These are phyloP conservation scores for Gymnocheta viridis DNA, from an alignment of 2,888 invertebrate species.

Conservation along the genomic window DNA sequence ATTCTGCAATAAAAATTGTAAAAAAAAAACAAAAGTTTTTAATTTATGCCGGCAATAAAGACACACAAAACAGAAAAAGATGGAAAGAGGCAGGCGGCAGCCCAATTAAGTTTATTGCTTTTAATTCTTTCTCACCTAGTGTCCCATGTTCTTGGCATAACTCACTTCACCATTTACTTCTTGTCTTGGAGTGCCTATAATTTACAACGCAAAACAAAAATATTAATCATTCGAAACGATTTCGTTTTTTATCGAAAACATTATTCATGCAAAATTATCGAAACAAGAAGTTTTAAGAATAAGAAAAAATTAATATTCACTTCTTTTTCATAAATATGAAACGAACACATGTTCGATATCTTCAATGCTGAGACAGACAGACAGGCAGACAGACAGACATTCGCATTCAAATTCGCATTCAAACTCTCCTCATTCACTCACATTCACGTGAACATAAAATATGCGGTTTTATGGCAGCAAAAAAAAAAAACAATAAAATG, in stretches of 20 bases:
- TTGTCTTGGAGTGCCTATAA: too few relatives aligned
- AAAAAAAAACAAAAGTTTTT: slow-evolving; percentile 28
- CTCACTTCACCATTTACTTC: neutral
- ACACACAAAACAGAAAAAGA: neutral
- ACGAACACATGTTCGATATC: slow-evolving; percentile 40
- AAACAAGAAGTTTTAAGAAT: neutral
- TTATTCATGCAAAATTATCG: slow-evolving; percentile 23
- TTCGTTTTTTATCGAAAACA: neutral
- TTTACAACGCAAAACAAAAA: slow-evolving; percentile 9
- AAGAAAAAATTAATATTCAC: neutral
- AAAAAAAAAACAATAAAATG: slow-evolving; percentile 37
- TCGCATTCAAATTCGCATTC: neutral
- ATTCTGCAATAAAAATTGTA: neutral
- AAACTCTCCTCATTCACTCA: neutral
- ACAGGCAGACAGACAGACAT: neutral
- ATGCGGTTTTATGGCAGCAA: slow-evolving; percentile 43
- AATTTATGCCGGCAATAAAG: slow-evolving; percentile 32
- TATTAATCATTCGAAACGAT: slow-evolving; percentile 47
- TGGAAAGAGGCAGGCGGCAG: too few relatives aligned
- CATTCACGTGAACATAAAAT: slow-evolving; percentile 1
- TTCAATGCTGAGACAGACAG: neutral
- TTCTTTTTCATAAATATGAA: slow-evolving; percentile 51
- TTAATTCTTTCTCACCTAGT: slow-evolving; percentile 31
- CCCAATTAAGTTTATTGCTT: slow-evolving; percentile 49
- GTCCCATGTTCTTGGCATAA: neutral